These are phyloP conservation scores for Dasysyrphus tricinctus DNA, from an alignment of 2,888 invertebrate species.

Conservation along the genomic window DNA sequence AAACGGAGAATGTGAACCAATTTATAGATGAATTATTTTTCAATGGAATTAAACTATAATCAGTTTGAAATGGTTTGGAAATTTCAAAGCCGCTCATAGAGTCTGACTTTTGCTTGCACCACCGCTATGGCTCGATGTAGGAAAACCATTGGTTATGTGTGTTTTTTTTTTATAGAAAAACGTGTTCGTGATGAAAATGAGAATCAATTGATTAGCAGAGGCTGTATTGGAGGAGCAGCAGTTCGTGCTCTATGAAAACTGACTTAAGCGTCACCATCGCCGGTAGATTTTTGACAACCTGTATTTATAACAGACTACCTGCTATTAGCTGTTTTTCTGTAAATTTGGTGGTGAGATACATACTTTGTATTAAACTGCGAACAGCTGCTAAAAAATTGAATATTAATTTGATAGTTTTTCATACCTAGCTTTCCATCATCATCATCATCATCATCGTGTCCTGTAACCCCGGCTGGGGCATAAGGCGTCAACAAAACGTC, in stretches of 20 bases:
- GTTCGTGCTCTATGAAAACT: constrained; percentile 1
- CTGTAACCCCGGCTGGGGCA: too few relatives aligned
- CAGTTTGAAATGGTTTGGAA: constrained; percentile 27
- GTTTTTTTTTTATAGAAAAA: not conserved
- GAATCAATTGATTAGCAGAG: constrained; percentile 8
- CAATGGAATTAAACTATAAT: constrained; percentile 45
- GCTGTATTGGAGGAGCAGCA: not conserved
- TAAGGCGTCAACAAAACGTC: too few relatives aligned
- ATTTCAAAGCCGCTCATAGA: constrained; percentile 1
- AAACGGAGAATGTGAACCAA: constrained; percentile 40
- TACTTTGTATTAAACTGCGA: too few relatives aligned
- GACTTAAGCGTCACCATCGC: not conserved
- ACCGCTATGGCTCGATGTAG: not conserved
- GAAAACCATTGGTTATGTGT: constrained; percentile 2
- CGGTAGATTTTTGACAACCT: constrained; percentile 5
- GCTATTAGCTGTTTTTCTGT: not conserved
- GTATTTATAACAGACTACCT: not conserved
- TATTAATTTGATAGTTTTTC: not conserved
- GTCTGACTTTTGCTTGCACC: not conserved
- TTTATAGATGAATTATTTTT: constrained; percentile 41
- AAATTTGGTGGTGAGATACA: not conserved
- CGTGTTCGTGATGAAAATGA: constrained; percentile 16
- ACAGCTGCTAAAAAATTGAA: too few relatives aligned
- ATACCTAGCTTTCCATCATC: not conserved
- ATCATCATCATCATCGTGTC: too few relatives aligned